A percentile compares a stretch with the other conserved stretches of the same genome.
phyloP scores from a whole-genome alignment of 2,888 invertebrate species.

The Synergus umbraculus region DNA sequence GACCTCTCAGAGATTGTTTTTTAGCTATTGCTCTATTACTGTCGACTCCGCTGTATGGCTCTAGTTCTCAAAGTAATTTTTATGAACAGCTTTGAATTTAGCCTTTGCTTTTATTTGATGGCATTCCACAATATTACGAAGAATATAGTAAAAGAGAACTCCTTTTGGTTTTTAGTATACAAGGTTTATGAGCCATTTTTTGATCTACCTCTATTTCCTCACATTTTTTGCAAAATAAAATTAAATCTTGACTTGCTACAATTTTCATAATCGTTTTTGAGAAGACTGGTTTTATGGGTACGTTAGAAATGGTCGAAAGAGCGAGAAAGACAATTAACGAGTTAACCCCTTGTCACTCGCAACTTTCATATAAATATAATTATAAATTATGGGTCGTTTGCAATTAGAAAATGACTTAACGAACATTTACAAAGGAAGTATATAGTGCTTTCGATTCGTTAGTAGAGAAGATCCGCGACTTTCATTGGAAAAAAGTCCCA shows the following conservation, averaged over 20 bases:
- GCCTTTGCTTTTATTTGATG: slow-evolving; percentile 15
- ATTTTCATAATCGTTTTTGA: slow-evolving; percentile 1
- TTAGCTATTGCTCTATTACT: slow-evolving; percentile 29
- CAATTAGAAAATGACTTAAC: slow-evolving; percentile 54
- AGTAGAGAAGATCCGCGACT: slow-evolving; percentile 30
- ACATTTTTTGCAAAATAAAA: neutral
- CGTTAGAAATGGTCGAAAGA: slow-evolving; percentile 14
- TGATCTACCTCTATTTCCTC: neutral
- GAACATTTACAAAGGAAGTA: slow-evolving; percentile 52
- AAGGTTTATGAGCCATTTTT: neutral
- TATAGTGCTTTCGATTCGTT: slow-evolving; percentile 44
- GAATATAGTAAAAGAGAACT: slow-evolving; percentile 30
- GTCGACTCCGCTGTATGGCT: slow-evolving; percentile 32
- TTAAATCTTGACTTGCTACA: neutral
- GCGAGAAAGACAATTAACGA: slow-evolving; percentile 44
- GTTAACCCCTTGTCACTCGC: slow-evolving; percentile 53
- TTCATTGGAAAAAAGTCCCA: slow-evolving; percentile 37
- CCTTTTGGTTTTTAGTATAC: neutral
- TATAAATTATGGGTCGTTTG: slow-evolving; percentile 46
- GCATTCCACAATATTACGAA: slow-evolving; percentile 37
- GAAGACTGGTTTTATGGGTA: neutral
- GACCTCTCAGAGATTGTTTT: slow-evolving; percentile 41
- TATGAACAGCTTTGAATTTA: slow-evolving; percentile 33
- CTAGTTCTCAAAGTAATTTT: slow-evolving; percentile 25
- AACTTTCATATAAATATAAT: slow-evolving; percentile 44